Percentiles rank a stretch among this genome's conserved stretches.
Conservation (phyloP, 2,797 vertebrate species). For the Tapera naevia region DNA sequence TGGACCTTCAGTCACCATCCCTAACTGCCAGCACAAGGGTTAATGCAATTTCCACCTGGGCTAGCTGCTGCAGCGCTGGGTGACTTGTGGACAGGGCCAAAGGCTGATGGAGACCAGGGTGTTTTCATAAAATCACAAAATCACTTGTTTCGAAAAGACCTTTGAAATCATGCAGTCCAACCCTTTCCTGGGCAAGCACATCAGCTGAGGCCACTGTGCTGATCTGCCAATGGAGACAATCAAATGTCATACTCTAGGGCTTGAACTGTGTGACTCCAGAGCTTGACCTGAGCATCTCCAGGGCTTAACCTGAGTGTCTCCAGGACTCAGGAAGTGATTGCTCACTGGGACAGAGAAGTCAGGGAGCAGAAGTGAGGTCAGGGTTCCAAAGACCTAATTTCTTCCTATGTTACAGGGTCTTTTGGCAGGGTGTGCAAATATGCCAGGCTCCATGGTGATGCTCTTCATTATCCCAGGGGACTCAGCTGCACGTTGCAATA, state of each 20-base stretch:
- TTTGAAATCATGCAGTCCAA: no score
- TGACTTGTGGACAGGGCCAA: fast-evolving
- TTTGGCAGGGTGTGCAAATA: not conserved
- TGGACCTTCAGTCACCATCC: not conserved
- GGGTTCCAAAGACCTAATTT: not conserved
- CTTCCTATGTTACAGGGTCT: not conserved
- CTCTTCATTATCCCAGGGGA: not conserved
- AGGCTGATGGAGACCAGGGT: not conserved
- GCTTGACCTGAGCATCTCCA: fast-evolving
- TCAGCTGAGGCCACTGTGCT: fast-evolving
- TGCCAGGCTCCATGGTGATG: fast-evolving
- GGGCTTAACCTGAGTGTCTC: not conserved
- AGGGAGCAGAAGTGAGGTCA: not conserved
- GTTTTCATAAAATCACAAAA: not conserved
- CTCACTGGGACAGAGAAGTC: not conserved
- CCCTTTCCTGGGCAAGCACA: not conserved
- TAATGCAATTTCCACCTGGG: fast-evolving
- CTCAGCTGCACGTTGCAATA: not conserved
- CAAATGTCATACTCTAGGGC: not conserved
- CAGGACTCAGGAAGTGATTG: not conserved
- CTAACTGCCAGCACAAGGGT: not conserved
- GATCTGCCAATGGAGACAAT: not conserved
- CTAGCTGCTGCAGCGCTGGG: fast-evolving
- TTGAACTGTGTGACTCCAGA: fast-evolving
- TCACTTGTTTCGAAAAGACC: no score